These are phyloP conservation scores for Podarcis muralis DNA, from an alignment of 2,113 vertebrate genomes.

Conservation along the genomic window DNA sequence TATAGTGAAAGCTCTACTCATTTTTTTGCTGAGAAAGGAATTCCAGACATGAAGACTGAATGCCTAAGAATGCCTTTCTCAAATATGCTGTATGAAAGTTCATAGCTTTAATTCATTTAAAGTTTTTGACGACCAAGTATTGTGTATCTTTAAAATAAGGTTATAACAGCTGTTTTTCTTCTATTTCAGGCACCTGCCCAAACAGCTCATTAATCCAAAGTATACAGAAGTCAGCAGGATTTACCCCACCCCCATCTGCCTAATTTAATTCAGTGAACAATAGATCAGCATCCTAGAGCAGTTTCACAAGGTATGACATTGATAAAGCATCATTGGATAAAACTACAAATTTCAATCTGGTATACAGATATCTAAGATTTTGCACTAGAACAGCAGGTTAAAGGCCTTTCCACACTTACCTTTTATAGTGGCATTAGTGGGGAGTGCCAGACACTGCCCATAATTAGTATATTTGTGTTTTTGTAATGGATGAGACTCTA, in stretches of 20 bases:
- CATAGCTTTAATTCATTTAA: not conserved
- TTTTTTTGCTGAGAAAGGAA: not conserved
- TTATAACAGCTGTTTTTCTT: not conserved
- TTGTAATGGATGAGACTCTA: too few relatives aligned
- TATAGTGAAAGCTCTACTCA: not conserved
- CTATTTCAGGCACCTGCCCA: rapidly evolving
- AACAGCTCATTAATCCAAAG: not conserved
- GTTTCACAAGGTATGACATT: not conserved
- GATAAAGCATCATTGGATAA: not conserved
- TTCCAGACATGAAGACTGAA: not conserved
- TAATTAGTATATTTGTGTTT: too few relatives aligned
- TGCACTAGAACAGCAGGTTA: not conserved
- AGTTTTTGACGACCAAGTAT: not conserved
- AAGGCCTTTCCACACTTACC: too few relatives aligned
- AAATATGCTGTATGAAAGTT: constrained; percentile 5
- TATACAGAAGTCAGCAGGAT: not conserved
- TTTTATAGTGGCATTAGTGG: too few relatives aligned
- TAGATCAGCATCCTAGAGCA: not conserved
- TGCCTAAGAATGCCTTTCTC: not conserved
- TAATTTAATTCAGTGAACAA: not conserved
- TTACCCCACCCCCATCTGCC: not conserved
- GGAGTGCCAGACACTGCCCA: too few relatives aligned
- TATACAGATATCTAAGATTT: not conserved
- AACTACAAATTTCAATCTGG: not conserved
- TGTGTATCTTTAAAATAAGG: not conserved